Evolutionary conservation across 2,113 vertebrate genomes (phyloP).

Genomic region (Sebastes fasciatus): DNA sequence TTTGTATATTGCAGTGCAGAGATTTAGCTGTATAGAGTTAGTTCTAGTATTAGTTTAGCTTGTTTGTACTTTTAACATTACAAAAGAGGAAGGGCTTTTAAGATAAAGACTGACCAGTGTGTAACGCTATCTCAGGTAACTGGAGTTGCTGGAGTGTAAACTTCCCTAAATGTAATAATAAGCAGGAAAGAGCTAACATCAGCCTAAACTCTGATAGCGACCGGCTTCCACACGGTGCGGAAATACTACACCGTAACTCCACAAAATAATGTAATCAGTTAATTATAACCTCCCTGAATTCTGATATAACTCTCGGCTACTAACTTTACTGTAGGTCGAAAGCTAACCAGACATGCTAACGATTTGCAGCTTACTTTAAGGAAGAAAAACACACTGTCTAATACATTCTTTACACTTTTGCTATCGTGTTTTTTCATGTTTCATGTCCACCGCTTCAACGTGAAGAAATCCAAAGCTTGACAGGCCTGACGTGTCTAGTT

Average conservation of each 20-base stretch:
- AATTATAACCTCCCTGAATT: background rate
- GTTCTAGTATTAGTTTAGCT: background rate
- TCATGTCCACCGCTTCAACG: background rate
- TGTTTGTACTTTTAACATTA: background rate
- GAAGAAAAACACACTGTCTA: background rate
- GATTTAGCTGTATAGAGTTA: background rate
- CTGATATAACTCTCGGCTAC: background rate
- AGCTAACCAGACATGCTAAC: too few species aligned
- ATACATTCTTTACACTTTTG: background rate
- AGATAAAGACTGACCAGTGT: background rate
- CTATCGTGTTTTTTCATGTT: background rate
- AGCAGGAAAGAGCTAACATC: background rate
- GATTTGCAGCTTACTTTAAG: too few species aligned
- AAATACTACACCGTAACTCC: background rate
- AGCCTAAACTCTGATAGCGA: background rate
- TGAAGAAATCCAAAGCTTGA: constrained; percentile 26
- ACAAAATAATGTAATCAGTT: background rate
- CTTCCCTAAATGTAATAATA: background rate
- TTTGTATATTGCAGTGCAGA: background rate
- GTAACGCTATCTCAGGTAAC: background rate
- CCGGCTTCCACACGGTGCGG: background rate
- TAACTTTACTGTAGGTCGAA: background rate
- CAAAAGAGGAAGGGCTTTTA: background rate
- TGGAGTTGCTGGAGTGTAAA: background rate
- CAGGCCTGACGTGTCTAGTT: background rate